Base-by-base conservation (phyloP, 1,140 invertebrate species). In the Aphelenchoides fujianensis region DNA sequence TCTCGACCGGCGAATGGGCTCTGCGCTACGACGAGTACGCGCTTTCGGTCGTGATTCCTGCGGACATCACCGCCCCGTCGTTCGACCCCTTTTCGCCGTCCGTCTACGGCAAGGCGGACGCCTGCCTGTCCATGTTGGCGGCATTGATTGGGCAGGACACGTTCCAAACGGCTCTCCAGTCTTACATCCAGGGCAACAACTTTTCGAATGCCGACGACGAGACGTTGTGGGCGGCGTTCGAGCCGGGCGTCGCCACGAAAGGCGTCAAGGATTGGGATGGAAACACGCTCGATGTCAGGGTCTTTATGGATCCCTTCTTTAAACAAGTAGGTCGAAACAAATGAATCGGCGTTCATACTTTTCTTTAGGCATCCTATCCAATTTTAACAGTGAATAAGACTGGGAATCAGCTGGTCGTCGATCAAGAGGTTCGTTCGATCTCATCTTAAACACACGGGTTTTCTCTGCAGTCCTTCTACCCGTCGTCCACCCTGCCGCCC, bases 61-160 rank as follows among this genome's bases (percentile, higher is more conserved):
- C 12, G 28, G 55, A 7, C 23, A 19, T 59, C 5, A 59, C 5
- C 55, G 55, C 7, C 34, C 23, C 12, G 12, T 5, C 5, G 5
- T 59, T 59, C 55, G 23, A 59, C 5, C 55, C 55, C 12, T 59
- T 59, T 32, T 30, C 5, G 7, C 55, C 55, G 19, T 30, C 34
- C 19, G 55, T 67, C 12, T 74, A 74, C 48, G 35, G 59, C n/a
- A 74, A 74, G 63, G 72, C 41, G 68, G 62, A 48, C 53, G 23
- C 1, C 9, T 35, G 5, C 31, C 23, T 74, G 34, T 54, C 64
- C 16, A 37, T 67, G n/a, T 31, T 74, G 2, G 61, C 41, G 27
- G 52, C 72, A n/a, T 41, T 68, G 9, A 12, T 74, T 16, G 71
- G 72, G 16, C 41, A 75, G n/a, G 23, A 32, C n/a, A 36, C 68